Evolutionary conservation across 35 echinoderm and acorn worm species (phyloP).

Genomic region (Ophioderma brevispina): DNA sequence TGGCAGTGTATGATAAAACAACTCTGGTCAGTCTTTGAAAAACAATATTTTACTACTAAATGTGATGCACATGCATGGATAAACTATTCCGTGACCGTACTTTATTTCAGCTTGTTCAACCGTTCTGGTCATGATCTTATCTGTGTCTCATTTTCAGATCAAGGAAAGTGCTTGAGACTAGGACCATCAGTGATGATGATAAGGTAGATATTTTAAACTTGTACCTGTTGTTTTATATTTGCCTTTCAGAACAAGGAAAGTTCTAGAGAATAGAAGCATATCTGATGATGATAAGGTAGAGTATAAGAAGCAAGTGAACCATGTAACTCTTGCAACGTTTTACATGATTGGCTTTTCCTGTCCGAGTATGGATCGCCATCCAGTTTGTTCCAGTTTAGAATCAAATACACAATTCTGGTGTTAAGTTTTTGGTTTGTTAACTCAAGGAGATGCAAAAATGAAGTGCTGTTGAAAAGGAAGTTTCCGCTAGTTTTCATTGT

Average conservation of each 20-base stretch:
- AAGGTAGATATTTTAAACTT: conserved; percentile 2
- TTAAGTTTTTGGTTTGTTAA: too few species aligned
- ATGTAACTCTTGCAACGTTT: neutral
- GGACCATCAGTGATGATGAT: neutral
- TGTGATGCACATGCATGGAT: too few species aligned
- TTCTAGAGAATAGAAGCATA: conserved; percentile 11
- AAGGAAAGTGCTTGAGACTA: conserved; percentile 6
- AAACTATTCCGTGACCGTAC: too few species aligned
- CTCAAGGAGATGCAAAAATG: too few species aligned
- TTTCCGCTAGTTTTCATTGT: too few species aligned
- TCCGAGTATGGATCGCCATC: neutral
- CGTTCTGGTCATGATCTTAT: neutral
- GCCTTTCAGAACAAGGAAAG: neutral
- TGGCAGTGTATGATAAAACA: too few species aligned
- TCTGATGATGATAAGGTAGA: neutral
- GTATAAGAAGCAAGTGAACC: neutral
- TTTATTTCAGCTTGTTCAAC: too few species aligned
- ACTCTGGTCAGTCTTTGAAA: too few species aligned
- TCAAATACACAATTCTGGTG: neutral
- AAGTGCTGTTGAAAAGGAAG: too few species aligned
- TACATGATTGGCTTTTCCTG: neutral
- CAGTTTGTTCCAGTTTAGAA: neutral
- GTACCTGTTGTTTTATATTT: neutral
- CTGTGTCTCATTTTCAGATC: neutral
- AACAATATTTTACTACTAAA: too few species aligned